Percentiles rank a stretch among this genome's conserved stretches.
These are phyloP conservation scores for Theocolax elegans DNA, from an alignment of 1,140 invertebrate genomes.

Conservation along the genomic window DNA sequence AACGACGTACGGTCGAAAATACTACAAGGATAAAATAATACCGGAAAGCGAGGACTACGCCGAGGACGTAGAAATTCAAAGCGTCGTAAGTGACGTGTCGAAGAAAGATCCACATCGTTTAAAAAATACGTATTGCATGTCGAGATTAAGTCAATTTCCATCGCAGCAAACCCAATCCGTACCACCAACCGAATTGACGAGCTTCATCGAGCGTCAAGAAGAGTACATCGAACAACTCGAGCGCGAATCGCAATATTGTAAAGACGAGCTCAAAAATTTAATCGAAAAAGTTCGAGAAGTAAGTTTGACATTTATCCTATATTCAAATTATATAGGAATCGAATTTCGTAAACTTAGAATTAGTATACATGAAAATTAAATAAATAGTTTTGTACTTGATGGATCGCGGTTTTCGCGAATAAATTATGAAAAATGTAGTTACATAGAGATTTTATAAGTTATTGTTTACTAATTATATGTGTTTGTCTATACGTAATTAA, in stretches of 20 bases:
- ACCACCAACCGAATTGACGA: constrained; percentile 70
- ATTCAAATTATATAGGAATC: too few species aligned
- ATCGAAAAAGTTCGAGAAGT: constrained; percentile 82
- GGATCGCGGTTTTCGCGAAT: too few species aligned
- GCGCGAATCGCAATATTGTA: constrained; percentile 82
- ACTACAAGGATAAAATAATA: background rate
- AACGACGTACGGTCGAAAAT: background rate
- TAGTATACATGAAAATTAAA: too few species aligned
- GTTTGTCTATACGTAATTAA: too few species aligned
- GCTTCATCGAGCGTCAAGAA: constrained; percentile 84
- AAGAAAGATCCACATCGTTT: constrained; percentile 39
- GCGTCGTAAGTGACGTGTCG: constrained; percentile 51
- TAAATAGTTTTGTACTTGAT: too few species aligned
- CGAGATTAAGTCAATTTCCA: constrained; percentile 28
- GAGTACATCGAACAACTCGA: constrained; percentile 87
- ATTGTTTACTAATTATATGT: too few species aligned
- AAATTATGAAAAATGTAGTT: too few species aligned
- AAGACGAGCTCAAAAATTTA: constrained; percentile 78
- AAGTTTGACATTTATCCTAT: background rate
- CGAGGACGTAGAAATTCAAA: constrained; percentile 57
- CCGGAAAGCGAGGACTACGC: constrained; percentile 13
- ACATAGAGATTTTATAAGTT: too few species aligned
- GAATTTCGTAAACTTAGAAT: too few species aligned
- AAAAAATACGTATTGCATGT: constrained; percentile 40
- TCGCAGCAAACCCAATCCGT: constrained; percentile 28